phyloP scores from a whole-genome alignment of 2,797 vertebrate species.

The Sphenodon punctatus region DNA sequence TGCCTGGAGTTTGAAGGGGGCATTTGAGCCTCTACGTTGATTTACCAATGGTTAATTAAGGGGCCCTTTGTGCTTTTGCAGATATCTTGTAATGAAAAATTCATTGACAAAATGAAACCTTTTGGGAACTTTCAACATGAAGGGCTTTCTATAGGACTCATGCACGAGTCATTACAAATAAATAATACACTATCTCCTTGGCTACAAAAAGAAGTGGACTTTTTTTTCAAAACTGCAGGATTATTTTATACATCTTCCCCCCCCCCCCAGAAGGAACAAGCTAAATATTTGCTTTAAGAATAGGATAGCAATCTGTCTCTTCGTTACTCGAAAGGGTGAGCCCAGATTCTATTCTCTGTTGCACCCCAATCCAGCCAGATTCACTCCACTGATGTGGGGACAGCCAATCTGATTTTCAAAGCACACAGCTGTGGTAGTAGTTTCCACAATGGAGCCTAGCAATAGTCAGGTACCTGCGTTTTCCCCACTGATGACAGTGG shows the following conservation, averaged over 20 bases:
- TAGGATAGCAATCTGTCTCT: background rate
- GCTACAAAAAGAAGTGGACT: background rate
- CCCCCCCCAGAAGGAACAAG: slow-evolving; percentile 12
- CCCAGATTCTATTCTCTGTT: slow-evolving; percentile 4
- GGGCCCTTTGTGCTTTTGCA: too few species aligned
- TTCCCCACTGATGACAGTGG: too few species aligned
- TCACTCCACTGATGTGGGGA: background rate
- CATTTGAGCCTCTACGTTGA: too few species aligned
- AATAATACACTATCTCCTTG: background rate
- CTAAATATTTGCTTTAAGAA: slow-evolving; percentile 32
- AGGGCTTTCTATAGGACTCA: background rate
- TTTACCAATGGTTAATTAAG: too few species aligned
- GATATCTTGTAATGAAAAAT: background rate
- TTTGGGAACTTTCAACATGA: background rate
- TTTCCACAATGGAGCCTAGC: too few species aligned
- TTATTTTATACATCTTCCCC: background rate
- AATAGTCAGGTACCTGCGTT: too few species aligned
- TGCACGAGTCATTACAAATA: slow-evolving; percentile 2
- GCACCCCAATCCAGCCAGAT: slow-evolving; percentile 9
- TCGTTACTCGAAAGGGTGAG: background rate
- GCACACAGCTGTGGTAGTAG: too few species aligned
- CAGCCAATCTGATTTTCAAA: slow-evolving; percentile 28
- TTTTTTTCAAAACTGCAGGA: background rate
- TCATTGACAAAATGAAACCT: background rate
- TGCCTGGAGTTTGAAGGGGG: too few species aligned